Conservation (phyloP, 2,888 invertebrate species). For the Xanthorhoe spadicearia region DNA sequence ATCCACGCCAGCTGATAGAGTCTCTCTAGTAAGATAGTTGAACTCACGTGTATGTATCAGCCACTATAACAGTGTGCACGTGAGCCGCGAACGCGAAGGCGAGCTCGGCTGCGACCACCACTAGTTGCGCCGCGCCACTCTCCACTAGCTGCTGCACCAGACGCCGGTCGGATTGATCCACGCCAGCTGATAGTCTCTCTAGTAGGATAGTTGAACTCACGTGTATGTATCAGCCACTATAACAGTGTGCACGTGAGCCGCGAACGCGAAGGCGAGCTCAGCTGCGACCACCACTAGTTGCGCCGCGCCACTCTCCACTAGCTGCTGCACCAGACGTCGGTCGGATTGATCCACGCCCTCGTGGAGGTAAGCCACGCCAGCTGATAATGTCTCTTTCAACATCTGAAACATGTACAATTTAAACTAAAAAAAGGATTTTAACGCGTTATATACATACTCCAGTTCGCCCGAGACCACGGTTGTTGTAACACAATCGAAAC, state of each 20-base stretch:
- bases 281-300: constrained; percentile 95
- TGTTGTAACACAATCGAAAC: no score
- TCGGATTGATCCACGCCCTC: constrained; percentile 95
- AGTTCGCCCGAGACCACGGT: no score
- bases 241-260: constrained; percentile 96
- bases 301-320: constrained; percentile 96
- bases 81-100: constrained; percentile 96
- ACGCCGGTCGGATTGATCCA: constrained; percentile 92
- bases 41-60: constrained; percentile 88
- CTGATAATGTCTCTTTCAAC: constrained; percentile 94
- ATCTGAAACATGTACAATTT: constrained; percentile 83
- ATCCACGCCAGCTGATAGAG: no score
- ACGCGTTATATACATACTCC: no score
- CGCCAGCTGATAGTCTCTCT: constrained; percentile 96
- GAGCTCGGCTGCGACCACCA: constrained; percentile 95
- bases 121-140: constrained; percentile 94
- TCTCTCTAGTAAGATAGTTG: no score
- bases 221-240: constrained; percentile 98
- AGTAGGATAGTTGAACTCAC: constrained; percentile 59
- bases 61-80: constrained; percentile 97
- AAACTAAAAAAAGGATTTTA: no score
- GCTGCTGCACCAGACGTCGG: constrained; percentile 94
- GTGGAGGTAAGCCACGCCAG: constrained; percentile 98
- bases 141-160: constrained; percentile 97
- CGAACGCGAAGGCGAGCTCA: constrained; percentile 96